Evolutionary conservation across 2,888 invertebrate species (phyloP), one percentile per base, ranked within the genome.

Genomic region (Azorinus chamasolen): DNA sequence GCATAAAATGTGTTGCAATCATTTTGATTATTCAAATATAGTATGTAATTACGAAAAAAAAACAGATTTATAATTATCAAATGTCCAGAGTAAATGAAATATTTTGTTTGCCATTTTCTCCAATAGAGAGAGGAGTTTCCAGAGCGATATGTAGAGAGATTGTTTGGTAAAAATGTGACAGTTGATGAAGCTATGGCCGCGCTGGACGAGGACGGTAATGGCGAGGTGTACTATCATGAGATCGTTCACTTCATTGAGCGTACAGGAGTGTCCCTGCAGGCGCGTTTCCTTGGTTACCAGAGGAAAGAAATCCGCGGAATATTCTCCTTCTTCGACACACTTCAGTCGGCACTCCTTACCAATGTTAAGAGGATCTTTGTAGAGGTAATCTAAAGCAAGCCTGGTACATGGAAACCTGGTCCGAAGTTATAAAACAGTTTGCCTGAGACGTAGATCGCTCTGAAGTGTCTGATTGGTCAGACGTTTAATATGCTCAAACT

Each of bases 241-340:
- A 64, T 89, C 14, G 72, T 89, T 8, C 80, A 82, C 48, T 89
- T 89, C 55, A 86, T 89, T 55, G 87, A 89, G 57, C 79, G 84
- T 39, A 88, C 87, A 0, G 89, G 88, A 14, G 85, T 89, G 37
- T 84, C 82, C 53, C 71, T 91, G 41, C 89, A 89, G 77, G 77
- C 87, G 18, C 86, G 88, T 46, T 90, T 89, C 83, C 86, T 88
- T 39, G 90, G 90, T 32, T 90, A 89, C 81, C 87, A 88, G 65
- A 72, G 90, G 32, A 81, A 84, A 18, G 86, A 87, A 24, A 85
- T 91, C 24, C 83, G 68, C 18, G 87, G 81, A 20, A 66, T 91
- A 12, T 77, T 83, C 55, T 84, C 87, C 2, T 91, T 89, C 69
- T 78, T 90, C 53, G 84, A 87, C 50, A 85, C 88, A 2, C 71